Base-by-base conservation (phyloP, 2,797 vertebrate species). In the Microctenopoma steveboyesi region DNA sequence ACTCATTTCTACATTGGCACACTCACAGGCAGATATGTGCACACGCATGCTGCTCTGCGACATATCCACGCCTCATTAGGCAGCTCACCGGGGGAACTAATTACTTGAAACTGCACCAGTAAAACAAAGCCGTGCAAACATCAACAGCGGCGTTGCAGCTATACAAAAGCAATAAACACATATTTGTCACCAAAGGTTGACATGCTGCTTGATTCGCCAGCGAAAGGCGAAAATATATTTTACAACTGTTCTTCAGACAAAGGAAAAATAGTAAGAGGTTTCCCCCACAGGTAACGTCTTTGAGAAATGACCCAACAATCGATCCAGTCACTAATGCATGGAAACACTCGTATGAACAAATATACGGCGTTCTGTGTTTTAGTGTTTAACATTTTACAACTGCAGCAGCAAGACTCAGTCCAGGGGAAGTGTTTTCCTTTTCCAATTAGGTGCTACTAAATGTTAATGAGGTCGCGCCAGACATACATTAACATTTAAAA, bases 71-170 rank as follows among this genome's bases (percentile, higher is more conserved):
- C 83, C 87, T 91, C 90, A 89, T 93, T 93, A 93, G 89, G 79
- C 80, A 63, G 86, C 92, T 89, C 89, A 87, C 85, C 76, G 84
- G 84, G 86, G 88, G 87, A 91, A 90, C 88, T 92, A 93, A 93
- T 93, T 92, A 91, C 78, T 72, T 74, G 84, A 86, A 86, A 79
- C 86, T 85, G 85, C 74, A 87, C 69, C 83, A 86, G 81, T 84
- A 86, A 87, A 88, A 88, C 77, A 90, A 77, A 86, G 82, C 78
- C 66, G 81, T 66, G 35, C 72, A 79, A 83, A 86, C 79, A 86
- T 60, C 83, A 88, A 88, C 79, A 78, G 72, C 39, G 51, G 77
- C 79, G 59, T 5, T 25, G 71, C 25, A 70, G 78, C 74, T 65
- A 64, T 68, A 71, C 67, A 65, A 58, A 22, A 88, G 69, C 75